Base-by-base conservation (phyloP, 1,140 invertebrate species). In the Sarcophaga bullata region DNA sequence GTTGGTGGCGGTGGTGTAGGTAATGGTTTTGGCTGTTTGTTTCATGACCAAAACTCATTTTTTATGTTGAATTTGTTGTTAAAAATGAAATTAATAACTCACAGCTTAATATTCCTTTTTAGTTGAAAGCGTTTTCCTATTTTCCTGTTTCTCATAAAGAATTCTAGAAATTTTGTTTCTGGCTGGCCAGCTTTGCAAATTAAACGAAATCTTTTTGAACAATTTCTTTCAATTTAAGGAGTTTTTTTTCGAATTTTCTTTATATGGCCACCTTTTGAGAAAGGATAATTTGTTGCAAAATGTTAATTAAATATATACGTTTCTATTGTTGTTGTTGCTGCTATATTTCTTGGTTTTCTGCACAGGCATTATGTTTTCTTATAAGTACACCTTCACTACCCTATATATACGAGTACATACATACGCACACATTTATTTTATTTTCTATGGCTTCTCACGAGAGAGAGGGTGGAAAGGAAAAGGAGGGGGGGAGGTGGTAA, bases 21-120 rank as follows among this genome's bases (percentile, higher is more conserved):
- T 15, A 62, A 58, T 15, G 62, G 9, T 25, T 0, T 68, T 62
- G 15, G 58, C 62, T 68, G 8, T 19, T 19, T 68, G 8, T 68
- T 25, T 68, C 62, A 68, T 68, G 62, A 68, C 62, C n/a, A 68
- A 19, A 68, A 68, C 62, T 25, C 62, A 68, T 68, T 68, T 19
- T 68, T 68, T 68, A 68, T 68, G 62, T 68, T 68, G 17, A 68
- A 68, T 25, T 68, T 68, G 19, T 68, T 68, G 62, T 68, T 68
- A 68, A 68, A 68, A 68, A 68, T 68, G 25, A 37, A 37, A 37
- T 37, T 37, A 19, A 68, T 68, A 68, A 68, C 62, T 68, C 62
- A 68, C 17, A 17, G 6, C 17, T 68, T 68, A 19, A 68, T 19
- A 37, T 25, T 68, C 17, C 17, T 8, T 68, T 58, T 58, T 58